Base-by-base conservation (phyloP, 2,888 invertebrate genomes). In the Drosophila anomalata region DNA sequence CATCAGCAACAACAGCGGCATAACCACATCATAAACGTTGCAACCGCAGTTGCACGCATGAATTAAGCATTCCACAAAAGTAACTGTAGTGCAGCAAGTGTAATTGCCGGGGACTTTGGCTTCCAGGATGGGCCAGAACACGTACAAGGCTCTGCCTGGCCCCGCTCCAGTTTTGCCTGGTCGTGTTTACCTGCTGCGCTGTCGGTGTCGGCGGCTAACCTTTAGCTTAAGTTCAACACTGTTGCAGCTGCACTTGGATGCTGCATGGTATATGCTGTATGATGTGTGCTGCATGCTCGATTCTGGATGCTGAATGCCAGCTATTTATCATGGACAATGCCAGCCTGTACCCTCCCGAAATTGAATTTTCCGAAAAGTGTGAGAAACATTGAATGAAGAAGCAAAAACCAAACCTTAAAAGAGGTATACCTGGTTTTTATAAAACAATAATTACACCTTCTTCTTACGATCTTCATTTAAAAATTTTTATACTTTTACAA, bases 31-130 rank as follows among this genome's bases (percentile, higher is more conserved):
- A 82, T 80, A 82, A 87, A 75, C 85, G 82, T 77, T 85, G 80
- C 77, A 61, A 72, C 85, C 83, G 71, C 85, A 85, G 76, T 86
- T 68, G 79, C 83, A 85, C 83, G 79, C 76, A 76, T 76, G 85
- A 85, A 85, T 86, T 81, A 87, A 83, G 83, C 81, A 85, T 79
- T 86, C 82, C 81, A 55, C 76, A 73, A 84, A 81, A 79, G 81
- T 80, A 85, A 86, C 81, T 69, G 76, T 63, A 65, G 65, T 66
- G 70, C 65, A 57, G 65, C 62, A 53, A 57, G 42, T 54, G 61
- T 71, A 69, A 70, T 61, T 69, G 61, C 61, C 61, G 51, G 48
- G 39, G 54, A 70, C 54, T 69, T 46, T 54, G 66, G 55, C 52
- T 60, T 33, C 41, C 60, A 47, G 52, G 26, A 39, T 46, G 50